phyloP scores from a whole-genome alignment of 2,888 invertebrate genomes.

The Leucozona laternaria region DNA sequence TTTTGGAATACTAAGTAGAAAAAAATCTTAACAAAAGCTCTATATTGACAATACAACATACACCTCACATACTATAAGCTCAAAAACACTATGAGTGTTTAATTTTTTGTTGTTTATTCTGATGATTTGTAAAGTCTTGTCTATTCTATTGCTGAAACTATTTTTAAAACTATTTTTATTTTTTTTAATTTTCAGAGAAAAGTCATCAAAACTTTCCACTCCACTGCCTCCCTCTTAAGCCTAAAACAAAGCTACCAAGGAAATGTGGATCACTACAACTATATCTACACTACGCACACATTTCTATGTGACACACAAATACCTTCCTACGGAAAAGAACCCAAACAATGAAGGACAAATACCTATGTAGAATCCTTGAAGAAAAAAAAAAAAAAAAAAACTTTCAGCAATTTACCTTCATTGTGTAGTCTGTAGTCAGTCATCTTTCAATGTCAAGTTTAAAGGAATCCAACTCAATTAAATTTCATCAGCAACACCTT shows the following conservation, averaged over 20 bases:
- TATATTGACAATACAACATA: neutral
- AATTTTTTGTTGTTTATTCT: neutral
- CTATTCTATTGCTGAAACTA: constrained; percentile 1
- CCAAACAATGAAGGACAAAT: constrained; percentile 6
- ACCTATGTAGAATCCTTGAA: constrained; percentile 1
- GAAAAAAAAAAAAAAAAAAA: constrained; percentile 12
- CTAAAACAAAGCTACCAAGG: neutral
- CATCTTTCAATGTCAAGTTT: constrained; percentile 59
- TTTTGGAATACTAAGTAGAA: too few relatives aligned
- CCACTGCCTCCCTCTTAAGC: neutral
- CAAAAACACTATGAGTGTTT: too few relatives aligned
- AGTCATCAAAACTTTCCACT: neutral
- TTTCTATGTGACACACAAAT: neutral
- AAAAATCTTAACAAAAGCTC: too few relatives aligned
- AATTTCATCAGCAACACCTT: constrained; percentile 38
- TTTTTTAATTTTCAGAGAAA: neutral
- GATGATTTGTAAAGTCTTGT: constrained; percentile 7
- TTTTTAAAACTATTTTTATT: constrained; percentile 1
- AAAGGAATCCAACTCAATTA: constrained; percentile 62
- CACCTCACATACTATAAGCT: neutral
- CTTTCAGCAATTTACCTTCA: constrained; percentile 38
- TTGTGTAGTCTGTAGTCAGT: constrained; percentile 14
- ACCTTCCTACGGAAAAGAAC: neutral
- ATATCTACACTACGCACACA: neutral
- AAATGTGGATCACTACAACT: neutral